Conservation (phyloP, 2,888 invertebrate genomes). For the Luffia ferchaultella region DNA sequence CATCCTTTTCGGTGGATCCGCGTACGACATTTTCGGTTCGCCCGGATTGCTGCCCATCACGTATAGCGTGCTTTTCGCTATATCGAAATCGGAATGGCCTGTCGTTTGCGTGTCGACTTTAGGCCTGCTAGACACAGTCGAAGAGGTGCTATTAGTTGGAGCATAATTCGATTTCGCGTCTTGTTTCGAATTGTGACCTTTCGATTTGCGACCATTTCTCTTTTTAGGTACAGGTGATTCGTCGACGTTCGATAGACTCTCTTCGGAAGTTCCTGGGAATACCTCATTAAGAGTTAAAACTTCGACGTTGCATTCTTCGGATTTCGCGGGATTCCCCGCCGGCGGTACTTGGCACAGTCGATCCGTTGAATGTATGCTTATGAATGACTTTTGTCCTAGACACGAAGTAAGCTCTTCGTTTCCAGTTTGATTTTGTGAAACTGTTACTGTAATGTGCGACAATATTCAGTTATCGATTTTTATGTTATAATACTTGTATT, state of each 20-base stretch:
- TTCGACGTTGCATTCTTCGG: conserved; percentile 53
- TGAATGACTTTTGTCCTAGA: conserved; percentile 49
- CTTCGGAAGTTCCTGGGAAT: conserved; percentile 57
- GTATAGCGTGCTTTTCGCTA: conserved; percentile 52
- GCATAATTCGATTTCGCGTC: conserved; percentile 34
- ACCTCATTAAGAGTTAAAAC: conserved; percentile 52
- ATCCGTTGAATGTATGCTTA: conserved; percentile 58
- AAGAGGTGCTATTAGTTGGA: conserved; percentile 53
- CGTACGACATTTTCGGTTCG: conserved; percentile 54
- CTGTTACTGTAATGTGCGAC: conserved; percentile 53
- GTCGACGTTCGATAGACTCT: conserved; percentile 50
- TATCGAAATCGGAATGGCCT: conserved; percentile 47
- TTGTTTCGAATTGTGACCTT: conserved; percentile 25
- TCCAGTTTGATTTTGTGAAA: conserved; percentile 43
- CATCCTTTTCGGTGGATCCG: conserved; percentile 52
- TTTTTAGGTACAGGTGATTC: conserved; percentile 27
- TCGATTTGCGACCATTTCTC: conserved; percentile 28
- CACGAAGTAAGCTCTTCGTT: conserved; percentile 27
- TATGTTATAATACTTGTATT: too few relatives aligned
- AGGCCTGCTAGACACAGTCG: conserved; percentile 36
- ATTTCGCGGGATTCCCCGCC: conserved; percentile 27
- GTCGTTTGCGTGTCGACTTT: conserved; percentile 34
- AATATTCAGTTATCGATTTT: too few relatives aligned
- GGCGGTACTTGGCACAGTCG: conserved; percentile 47
- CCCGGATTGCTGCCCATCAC: conserved; percentile 57